Percentiles rank a stretch among this genome's conserved stretches.
phyloP scores from a whole-genome alignment of 2,888 invertebrate species.

The Xanthorhoe designata region DNA sequence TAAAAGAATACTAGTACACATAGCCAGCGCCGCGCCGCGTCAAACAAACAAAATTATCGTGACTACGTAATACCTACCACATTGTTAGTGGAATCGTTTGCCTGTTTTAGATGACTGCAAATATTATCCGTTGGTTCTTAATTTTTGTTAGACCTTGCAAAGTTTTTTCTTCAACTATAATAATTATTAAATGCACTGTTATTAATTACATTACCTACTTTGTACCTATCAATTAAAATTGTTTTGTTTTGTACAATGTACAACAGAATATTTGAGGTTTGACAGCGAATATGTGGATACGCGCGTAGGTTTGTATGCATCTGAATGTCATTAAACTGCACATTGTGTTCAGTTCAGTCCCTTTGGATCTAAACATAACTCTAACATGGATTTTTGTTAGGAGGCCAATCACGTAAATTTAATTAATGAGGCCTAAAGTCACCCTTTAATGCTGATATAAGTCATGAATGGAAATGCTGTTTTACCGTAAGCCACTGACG shows the following conservation, averaged over 20 bases:
- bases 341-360: neutral
- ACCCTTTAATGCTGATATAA: slow-evolving; percentile 18
- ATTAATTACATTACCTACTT: neutral
- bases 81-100: slow-evolving; percentile 32
- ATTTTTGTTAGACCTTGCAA: slow-evolving; percentile 2
- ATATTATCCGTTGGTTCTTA: neutral
- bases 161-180: neutral
- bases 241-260: neutral
- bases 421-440: neutral
- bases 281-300: neutral
- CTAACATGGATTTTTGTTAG: neutral
- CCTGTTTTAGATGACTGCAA: slow-evolving; percentile 20
- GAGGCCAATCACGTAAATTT: neutral
- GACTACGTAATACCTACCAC: slow-evolving; percentile 42
- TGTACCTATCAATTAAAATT: neutral
- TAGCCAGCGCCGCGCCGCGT: slow-evolving; percentile 42
- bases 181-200: neutral
- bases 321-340: no score
- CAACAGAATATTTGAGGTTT: neutral
- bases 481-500: slow-evolving; percentile 35
- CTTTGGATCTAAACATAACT: neutral
- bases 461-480: slow-evolving; percentile 24
- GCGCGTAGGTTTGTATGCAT: no score
- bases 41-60: slow-evolving; percentile 51
- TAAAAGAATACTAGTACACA: no score